These are phyloP conservation scores for Melopsittacus undulatus DNA, from an alignment of 2,797 vertebrate species.

Conservation along the genomic window DNA sequence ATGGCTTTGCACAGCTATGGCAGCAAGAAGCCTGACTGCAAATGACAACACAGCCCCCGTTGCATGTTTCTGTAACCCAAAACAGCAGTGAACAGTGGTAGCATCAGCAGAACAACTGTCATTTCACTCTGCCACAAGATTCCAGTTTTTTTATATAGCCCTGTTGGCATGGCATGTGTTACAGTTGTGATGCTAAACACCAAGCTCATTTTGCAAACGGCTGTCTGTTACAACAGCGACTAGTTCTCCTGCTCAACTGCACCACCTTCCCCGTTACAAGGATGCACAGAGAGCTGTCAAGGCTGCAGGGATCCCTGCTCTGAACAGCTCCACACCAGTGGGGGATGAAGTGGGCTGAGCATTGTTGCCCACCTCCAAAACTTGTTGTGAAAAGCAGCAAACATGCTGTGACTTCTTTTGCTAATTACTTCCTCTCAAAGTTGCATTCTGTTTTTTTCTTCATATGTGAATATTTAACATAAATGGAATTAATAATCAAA, in stretches of 20 bases:
- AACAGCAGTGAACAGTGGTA: slow-evolving; percentile 56
- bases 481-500: not conserved
- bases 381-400: not conserved
- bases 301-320: not conserved
- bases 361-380: not conserved
- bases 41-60: slow-evolving; percentile 34
- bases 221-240: not conserved
- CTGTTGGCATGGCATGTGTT: rapidly evolving
- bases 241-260: not conserved
- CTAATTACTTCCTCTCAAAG: not conserved
- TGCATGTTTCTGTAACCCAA: slow-evolving; percentile 55
- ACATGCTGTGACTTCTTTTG: not conserved
- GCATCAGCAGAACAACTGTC: not conserved
- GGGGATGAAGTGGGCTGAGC: not conserved
- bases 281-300: not conserved
- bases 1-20: not conserved
- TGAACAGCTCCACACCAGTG: rapidly evolving
- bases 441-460: not conserved
- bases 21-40: slow-evolving; percentile 17
- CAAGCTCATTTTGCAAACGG: not conserved
- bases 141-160: not conserved
- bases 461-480: not conserved
- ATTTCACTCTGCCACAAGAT: not conserved
- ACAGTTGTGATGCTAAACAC: not conserved
- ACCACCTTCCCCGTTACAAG: not conserved